Conservation (phyloP, 2,113 vertebrate genomes). For the Toxotes chatareus region DNA sequence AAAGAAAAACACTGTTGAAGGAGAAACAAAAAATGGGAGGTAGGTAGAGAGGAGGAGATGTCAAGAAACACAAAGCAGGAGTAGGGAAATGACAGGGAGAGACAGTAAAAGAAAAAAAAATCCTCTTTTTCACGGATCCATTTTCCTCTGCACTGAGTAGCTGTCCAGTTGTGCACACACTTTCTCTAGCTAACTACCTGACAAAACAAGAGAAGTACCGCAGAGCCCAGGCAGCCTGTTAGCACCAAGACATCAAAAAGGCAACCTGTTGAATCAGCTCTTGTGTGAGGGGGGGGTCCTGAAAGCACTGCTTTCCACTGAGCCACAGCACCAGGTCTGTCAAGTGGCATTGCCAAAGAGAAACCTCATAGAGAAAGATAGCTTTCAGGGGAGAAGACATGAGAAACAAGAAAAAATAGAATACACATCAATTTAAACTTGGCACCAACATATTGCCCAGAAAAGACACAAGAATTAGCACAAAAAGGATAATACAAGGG, state of each 20-base stretch:
- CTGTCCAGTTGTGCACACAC: slow-evolving; percentile 47
- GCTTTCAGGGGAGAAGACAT: slow-evolving; percentile 2
- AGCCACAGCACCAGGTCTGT: slow-evolving; percentile 42
- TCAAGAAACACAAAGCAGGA: slow-evolving; percentile 27
- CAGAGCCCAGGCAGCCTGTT: slow-evolving; percentile 34
- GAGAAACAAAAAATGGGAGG: slow-evolving; percentile 1
- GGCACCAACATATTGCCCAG: too few relatives aligned
- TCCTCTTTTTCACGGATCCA: slow-evolving; percentile 8
- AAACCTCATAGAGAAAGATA: slow-evolving; percentile 12
- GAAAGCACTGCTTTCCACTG: slow-evolving; percentile 47
- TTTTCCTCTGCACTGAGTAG: slow-evolving; percentile 31
- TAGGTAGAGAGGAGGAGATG: slow-evolving; percentile 8
- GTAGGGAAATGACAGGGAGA: slow-evolving; percentile 30
- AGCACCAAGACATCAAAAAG: slow-evolving; percentile 45
- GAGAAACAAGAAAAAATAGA: background rate
- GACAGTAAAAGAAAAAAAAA: slow-evolving; percentile 21
- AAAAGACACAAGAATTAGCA: background rate
- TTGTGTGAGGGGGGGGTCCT: slow-evolving; percentile 26
- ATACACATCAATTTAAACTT: background rate
- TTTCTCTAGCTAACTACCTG: slow-evolving; percentile 60
- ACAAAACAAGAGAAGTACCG: slow-evolving; percentile 49
- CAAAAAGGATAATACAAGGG: background rate
- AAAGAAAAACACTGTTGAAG: slow-evolving; percentile 24
- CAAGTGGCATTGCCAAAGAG: slow-evolving; percentile 20
- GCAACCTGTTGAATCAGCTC: slow-evolving; percentile 31